Base-by-base conservation (phyloP, 2,113 vertebrate species). In the Prunella fulvescens region DNA sequence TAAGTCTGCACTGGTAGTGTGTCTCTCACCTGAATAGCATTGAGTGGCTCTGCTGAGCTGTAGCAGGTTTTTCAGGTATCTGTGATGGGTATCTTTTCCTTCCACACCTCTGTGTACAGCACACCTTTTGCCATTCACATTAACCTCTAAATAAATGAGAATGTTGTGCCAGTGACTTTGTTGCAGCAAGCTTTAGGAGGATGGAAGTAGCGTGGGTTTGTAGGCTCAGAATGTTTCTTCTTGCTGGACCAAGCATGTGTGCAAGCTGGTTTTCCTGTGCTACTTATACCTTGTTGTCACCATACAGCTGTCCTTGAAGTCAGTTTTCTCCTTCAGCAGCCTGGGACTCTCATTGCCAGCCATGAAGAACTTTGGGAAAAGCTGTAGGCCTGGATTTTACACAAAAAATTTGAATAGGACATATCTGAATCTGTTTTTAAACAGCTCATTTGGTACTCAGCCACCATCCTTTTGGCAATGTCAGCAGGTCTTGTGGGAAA, bases 381-480 rank as follows among this genome's bases (percentile, higher is more conserved):
- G 53, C 65, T 53, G 53, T 48, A 40, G 40, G 25, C n/a, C 67
- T 83, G 76, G 35, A 78, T 71, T 92, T 89, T 91, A 33, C 57
- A 39, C 90, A 76, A 62, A 72, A 76, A 88, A 47, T 35, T 45
- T 17, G 44, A 93, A 53, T 57, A 74, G 66, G 67, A 86, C 8
- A 3, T 61, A 37, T 50, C 45, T 69, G 62, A 90, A 76, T 82
- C 56, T 67, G 53, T 29, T 88, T 93, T 93, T 69, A 73, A 92
- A 62, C 62, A 86, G 85, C 47, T 93, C 31, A 35, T 88, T 96
- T 86, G 82, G 79, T 9, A 0, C 62, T 86, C 0, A 0, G 62
- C 90, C 62, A 50, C 70, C 24, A 13, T 72, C 37, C 42, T 82
- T 89, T 74, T 40, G 56, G 56, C 71, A 56, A 51, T 15, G 28